Evolutionary conservation across 2,113 vertebrate genomes (phyloP).

Genomic region (human): GRCh38 chr19:50364001-50364500

Average conservation of each 20-base stretch:
- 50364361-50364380: too few relatives aligned
- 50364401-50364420: too few relatives aligned
- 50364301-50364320: background rate
- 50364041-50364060: background rate
- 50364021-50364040: background rate
- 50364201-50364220: background rate
- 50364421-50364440: too few relatives aligned
- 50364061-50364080: background rate
- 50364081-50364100: too few relatives aligned
- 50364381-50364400: too few relatives aligned
- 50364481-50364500: too few relatives aligned
- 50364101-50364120: background rate
- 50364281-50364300: background rate
- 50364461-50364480: too few relatives aligned
- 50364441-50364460: too few relatives aligned
- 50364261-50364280: background rate
- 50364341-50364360: too few relatives aligned
- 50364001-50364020: background rate
- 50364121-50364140: background rate
- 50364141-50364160: background rate
- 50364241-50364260: background rate
- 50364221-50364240: background rate
- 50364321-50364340: too few relatives aligned
- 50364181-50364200: background rate
- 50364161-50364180: background rate